A percentile compares a stretch with the other conserved stretches of the same genome.
Conservation (phyloP, 2,797 vertebrate species). For the Lacerta bilineata region DNA sequence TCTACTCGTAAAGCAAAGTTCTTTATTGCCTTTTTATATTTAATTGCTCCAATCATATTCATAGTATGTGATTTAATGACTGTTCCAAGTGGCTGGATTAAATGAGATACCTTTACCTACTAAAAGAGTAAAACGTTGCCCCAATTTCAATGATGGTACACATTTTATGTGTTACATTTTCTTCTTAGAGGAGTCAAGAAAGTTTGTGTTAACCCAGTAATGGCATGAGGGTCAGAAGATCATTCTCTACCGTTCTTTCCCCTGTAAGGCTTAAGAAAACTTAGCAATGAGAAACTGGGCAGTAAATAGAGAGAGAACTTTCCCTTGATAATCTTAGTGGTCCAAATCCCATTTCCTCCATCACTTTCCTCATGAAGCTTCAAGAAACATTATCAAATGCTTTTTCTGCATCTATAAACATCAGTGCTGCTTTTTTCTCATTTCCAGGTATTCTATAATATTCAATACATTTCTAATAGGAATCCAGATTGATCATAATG, state of each 20-base stretch:
- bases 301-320: background rate
- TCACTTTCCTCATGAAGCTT: too few relatives aligned
- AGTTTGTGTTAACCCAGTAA: background rate
- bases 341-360: too few relatives aligned
- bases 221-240: background rate
- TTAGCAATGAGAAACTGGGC: background rate
- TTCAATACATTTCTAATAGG: too few relatives aligned
- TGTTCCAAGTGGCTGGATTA: background rate
- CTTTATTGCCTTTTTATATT: constrained; percentile 5
- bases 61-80: constrained; percentile 12
- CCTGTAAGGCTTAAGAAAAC: background rate
- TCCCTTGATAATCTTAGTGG: background rate
- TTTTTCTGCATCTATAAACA: too few relatives aligned
- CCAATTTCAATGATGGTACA: background rate
- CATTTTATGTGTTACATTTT: background rate
- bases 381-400: too few relatives aligned
- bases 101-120: background rate
- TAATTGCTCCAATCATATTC: constrained; percentile 7
- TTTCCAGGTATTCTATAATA: too few relatives aligned
- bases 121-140: background rate
- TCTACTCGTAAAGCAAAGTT: background rate
- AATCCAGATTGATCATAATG: too few relatives aligned
- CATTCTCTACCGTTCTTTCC: background rate
- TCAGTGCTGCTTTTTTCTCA: too few relatives aligned
- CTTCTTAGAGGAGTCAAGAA: background rate